phyloP scores from a whole-genome alignment of 2,113 vertebrate species.

The Sigmodon hispidus region DNA sequence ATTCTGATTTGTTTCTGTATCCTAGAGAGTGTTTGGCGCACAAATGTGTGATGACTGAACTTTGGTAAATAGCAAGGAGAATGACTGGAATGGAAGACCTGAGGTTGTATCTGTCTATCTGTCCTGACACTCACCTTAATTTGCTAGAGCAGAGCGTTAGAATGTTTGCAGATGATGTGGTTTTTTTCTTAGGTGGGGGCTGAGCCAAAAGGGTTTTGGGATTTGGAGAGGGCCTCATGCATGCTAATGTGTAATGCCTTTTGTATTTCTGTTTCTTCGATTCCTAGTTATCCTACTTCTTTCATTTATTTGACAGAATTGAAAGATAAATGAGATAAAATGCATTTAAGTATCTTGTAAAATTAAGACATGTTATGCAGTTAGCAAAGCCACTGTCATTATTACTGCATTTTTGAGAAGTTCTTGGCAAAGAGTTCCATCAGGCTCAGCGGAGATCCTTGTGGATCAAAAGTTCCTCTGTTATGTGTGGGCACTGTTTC shows the following conservation, averaged over 20 bases:
- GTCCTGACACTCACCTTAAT: neutral
- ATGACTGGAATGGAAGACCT: neutral
- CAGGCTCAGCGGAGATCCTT: neutral
- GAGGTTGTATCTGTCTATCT: neutral
- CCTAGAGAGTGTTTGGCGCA: neutral
- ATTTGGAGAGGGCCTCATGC: neutral
- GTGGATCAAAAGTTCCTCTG: neutral
- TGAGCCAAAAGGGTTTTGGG: neutral
- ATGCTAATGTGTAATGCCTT: neutral
- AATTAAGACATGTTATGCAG: conserved; percentile 6
- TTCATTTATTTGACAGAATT: conserved; percentile 53
- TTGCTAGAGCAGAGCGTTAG: conserved; percentile 12
- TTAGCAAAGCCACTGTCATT: conserved; percentile 38
- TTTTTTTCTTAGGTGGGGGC: neutral
- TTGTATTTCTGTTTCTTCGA: conserved; percentile 34
- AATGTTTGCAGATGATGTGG: neutral
- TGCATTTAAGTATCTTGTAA: conserved; percentile 11
- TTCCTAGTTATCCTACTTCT: neutral
- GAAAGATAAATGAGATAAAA: conserved; percentile 51
- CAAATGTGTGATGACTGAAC: neutral
- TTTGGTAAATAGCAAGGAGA: conserved; percentile 27
- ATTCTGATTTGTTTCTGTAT: conserved; percentile 28
- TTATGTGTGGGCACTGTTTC: neutral
- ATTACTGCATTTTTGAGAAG: neutral
- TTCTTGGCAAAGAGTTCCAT: conserved; percentile 33